These are phyloP conservation scores for Rhyzopertha dominica DNA, from an alignment of 1,140 invertebrate genomes.

Conservation along the genomic window DNA sequence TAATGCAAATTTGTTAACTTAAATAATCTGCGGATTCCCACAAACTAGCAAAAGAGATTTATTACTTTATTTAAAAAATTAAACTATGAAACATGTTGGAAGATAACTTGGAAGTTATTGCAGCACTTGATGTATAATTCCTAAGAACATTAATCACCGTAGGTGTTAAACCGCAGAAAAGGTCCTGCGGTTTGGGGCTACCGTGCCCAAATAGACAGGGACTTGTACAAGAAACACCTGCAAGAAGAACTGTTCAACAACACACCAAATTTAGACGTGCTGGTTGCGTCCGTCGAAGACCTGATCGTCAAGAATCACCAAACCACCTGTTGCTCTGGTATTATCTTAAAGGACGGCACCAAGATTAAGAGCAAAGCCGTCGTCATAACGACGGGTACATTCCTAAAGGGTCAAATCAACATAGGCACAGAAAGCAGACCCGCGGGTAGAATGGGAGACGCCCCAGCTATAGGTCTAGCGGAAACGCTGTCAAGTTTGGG, in stretches of 20 bases:
- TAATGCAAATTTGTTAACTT: no score
- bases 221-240: conserved; percentile 76
- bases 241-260: conserved; percentile 67
- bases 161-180: conserved; percentile 66
- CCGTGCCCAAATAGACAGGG: conserved; percentile 85
- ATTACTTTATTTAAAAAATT: no score
- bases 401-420: conserved; percentile 83
- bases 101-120: no score
- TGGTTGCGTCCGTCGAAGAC: conserved; percentile 79
- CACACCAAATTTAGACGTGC: conserved; percentile 65
- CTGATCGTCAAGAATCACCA: conserved; percentile 56
- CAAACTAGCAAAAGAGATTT: no score
- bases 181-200: conserved; percentile 91
- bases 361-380: conserved; percentile 63
- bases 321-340: conserved; percentile 50
- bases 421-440: conserved; percentile 73
- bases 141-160: conserved; percentile 39
- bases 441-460: conserved; percentile 84
- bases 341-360: conserved; percentile 57
- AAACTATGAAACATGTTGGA: no score
- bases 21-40: no score
- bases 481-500: conserved; percentile 66
- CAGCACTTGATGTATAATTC: conserved; percentile 23
- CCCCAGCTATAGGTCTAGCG: conserved; percentile 75
- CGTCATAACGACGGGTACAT: conserved; percentile 91